A percentile compares a stretch with the other conserved stretches of the same genome.
phyloP scores from a whole-genome alignment of 2,888 invertebrate genomes.

The Galerucella pusilla region DNA sequence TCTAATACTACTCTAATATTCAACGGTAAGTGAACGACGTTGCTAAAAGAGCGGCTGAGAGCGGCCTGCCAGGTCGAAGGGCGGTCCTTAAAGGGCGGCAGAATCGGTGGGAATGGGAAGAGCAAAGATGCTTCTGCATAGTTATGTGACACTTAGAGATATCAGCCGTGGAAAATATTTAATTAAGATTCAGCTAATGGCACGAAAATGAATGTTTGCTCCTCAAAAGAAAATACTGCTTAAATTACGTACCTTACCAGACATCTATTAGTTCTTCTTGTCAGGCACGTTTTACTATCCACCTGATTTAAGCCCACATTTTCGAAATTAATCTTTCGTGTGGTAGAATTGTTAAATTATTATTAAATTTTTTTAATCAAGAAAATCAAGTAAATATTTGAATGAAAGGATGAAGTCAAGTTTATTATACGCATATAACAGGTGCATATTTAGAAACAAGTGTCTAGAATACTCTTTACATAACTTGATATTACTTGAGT shows the following conservation, averaged over 20 bases:
- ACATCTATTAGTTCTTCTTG: constrained; percentile 57
- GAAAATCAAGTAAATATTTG: neutral
- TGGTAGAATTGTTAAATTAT: neutral
- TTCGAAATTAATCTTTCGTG: constrained; percentile 27
- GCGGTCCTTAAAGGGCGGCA: constrained; percentile 30
- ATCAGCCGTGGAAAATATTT: constrained; percentile 66
- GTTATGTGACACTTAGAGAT: constrained; percentile 66
- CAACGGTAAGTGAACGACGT: constrained; percentile 30
- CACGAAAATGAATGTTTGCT: constrained; percentile 59
- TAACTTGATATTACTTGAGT: no score
- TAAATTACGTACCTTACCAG: constrained; percentile 54
- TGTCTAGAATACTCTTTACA: no score
- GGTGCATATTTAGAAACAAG: no score
- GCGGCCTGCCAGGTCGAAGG: constrained; percentile 26
- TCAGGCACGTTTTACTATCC: constrained; percentile 43
- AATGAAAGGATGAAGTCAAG: no score
- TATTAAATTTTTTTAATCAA: neutral
- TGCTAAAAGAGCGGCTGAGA: constrained; percentile 12
- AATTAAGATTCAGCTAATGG: constrained; percentile 65
- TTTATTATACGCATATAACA: no score
- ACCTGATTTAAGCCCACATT: constrained; percentile 43
- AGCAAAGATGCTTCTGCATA: constrained; percentile 59
- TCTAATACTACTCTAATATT: constrained; percentile 36
- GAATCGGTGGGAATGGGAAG: constrained; percentile 34
- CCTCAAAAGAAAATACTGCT: constrained; percentile 55